These are phyloP conservation scores for Eurosta solidaginis DNA, from an alignment of 1,140 invertebrate species.

Conservation along the genomic window DNA sequence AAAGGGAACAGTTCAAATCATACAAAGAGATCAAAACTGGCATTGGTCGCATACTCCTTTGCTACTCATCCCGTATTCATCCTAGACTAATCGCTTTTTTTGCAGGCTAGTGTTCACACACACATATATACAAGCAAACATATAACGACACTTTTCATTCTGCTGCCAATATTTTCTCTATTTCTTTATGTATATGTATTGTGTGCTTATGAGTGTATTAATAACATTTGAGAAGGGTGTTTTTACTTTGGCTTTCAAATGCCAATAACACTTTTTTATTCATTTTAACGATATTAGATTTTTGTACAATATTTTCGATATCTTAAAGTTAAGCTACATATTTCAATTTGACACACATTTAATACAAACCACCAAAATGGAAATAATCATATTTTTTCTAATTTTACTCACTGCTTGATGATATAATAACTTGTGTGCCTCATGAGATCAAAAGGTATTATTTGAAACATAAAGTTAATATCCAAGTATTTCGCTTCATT, in stretches of 20 bases:
- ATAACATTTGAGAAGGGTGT: constrained; percentile 9
- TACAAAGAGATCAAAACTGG: no score
- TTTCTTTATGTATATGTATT: neutral
- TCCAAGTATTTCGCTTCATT: no score
- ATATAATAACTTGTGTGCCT: neutral
- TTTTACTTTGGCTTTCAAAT: constrained; percentile 11
- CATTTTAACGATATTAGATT: constrained; percentile 9
- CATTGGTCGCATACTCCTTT: no score
- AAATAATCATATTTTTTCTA: constrained; percentile 17
- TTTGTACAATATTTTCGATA: neutral
- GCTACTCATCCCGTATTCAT: no score
- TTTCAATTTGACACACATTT: neutral
- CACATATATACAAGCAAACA: neutral
- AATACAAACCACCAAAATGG: neutral
- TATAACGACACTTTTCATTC: neutral
- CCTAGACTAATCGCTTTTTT: no score
- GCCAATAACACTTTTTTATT: constrained; percentile 16
- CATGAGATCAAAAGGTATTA: no score
- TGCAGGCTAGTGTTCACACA: neutral
- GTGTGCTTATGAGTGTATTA: neutral
- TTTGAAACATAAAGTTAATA: no score
- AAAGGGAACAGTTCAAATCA: no score
- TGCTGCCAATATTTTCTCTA: neutral
- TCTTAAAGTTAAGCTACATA: neutral
- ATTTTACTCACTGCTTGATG: constrained; percentile 1